Evolutionary conservation across 35 echinoderm and acorn worm genomes (phyloP), one percentile per base, ranked within the genome.

Genomic region (Ophiothrix spiculata): DNA sequence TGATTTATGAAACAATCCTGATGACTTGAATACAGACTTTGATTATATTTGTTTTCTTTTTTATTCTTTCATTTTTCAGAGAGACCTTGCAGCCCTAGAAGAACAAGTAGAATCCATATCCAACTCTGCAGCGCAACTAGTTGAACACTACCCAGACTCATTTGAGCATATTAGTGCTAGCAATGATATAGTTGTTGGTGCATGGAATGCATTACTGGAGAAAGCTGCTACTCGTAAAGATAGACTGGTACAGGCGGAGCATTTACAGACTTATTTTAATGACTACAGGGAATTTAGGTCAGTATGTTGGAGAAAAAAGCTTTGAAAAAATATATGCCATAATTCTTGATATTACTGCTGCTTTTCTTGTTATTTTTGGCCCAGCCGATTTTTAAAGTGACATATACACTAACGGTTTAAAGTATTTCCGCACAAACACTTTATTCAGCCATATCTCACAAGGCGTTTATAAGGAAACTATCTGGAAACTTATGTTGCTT

Each of bases 51-150:
- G 42, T 49, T 49, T 49, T 49, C 19, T 19, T 35, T 75, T 41
- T 0, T 32, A 36, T n/a, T 54, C 39, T 84, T 77, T 79, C n/a
- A n/a, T n/a, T n/a, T 38, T 75, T 14, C 56, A 93, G 86, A 83
- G 92, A 76, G 92, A 94, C 45, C 75, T 94, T 13, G 88, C 85
- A 49, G 92, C 92, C 37, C 77, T 94, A 3, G 92, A 90, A n/a
- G 92, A 94, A 31, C 84, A 94, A 76, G 92, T 94, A 23, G 85
- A 83, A 25, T 86, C 88, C 32, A 42, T 87, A 29, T 90, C 83
- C 39, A 39, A 60, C 35, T n/a, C 38, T 42, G 92, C 92, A 36
- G 69, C 77, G 28, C 54, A 90, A 23, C 83, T 94, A 2, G 88
- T 90, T 21, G 83, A 94, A 31, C 37, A 60, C 13, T 89, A 81